phyloP scores from a whole-genome alignment of 2,888 invertebrate species.

The Archips crataeganus region DNA sequence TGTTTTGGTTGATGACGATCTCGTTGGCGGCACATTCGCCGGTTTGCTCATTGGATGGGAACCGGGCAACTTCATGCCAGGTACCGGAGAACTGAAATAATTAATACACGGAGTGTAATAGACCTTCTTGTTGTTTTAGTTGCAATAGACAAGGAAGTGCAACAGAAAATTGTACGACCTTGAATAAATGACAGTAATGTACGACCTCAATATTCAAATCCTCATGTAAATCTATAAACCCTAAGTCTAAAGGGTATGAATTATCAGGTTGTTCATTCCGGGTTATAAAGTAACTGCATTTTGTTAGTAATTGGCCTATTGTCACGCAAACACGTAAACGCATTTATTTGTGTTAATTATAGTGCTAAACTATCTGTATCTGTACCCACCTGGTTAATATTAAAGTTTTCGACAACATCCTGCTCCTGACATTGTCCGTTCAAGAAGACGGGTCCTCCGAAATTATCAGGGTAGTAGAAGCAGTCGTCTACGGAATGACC shows the following conservation, averaged over 20 bases:
- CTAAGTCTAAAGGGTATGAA: too few species aligned
- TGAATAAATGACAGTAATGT: too few species aligned
- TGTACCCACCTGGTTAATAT: slow-evolving; percentile 57
- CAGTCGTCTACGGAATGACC: slow-evolving; percentile 65
- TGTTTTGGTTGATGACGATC: slow-evolving; percentile 48
- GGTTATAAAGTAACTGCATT: too few species aligned
- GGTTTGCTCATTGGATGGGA: slow-evolving; percentile 68
- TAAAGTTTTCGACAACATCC: slow-evolving; percentile 56
- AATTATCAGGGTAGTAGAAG: slow-evolving; percentile 74
- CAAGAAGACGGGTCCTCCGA: slow-evolving; percentile 68
- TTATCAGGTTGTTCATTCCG: too few species aligned
- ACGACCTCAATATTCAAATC: too few species aligned
- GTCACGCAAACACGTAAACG: too few species aligned
- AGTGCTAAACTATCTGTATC: background rate
- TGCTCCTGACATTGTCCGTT: slow-evolving; percentile 63
- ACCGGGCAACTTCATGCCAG: slow-evolving; percentile 73
- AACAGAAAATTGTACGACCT: too few species aligned
- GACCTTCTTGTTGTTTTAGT: background rate
- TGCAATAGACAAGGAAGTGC: background rate
- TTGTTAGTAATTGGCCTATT: too few species aligned
- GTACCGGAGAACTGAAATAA: slow-evolving; percentile 66
- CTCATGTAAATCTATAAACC: too few species aligned
- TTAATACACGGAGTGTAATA: background rate
- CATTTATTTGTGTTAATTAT: too few species aligned
- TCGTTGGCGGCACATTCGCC: slow-evolving; percentile 64